Conservation (phyloP, 2,888 invertebrate genomes). For the Rutpela maculata region DNA sequence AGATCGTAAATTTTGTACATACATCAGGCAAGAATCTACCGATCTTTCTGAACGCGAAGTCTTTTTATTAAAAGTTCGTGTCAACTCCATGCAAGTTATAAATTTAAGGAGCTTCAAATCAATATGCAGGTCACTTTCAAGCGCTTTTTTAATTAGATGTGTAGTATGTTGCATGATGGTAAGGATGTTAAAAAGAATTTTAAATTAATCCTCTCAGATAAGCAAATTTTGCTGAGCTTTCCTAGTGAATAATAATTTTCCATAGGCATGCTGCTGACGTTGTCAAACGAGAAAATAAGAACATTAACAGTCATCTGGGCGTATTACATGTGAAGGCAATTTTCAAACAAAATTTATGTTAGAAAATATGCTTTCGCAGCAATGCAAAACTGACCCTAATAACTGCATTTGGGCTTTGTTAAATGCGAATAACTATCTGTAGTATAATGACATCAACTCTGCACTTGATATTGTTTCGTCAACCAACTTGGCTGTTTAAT, state of each 20-base stretch:
- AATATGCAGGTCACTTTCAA: neutral
- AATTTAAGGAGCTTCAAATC: neutral
- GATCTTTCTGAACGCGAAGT: neutral
- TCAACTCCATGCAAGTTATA: neutral
- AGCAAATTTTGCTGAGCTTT: neutral
- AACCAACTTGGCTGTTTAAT: too few relatives aligned
- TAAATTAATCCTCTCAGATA: neutral
- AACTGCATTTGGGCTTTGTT: too few relatives aligned
- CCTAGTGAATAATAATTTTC: neutral
- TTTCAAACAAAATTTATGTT: too few relatives aligned
- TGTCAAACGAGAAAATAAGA: neutral
- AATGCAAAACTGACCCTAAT: too few relatives aligned
- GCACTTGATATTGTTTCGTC: too few relatives aligned
- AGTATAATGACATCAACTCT: too few relatives aligned
- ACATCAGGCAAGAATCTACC: neutral
- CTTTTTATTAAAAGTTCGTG: neutral
- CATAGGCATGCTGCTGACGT: neutral
- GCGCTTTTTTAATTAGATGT: neutral
- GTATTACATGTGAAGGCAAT: too few relatives aligned
- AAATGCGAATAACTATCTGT: too few relatives aligned
- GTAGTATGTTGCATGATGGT: neutral
- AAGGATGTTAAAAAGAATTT: neutral
- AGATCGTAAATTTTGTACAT: too few relatives aligned
- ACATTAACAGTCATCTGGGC: neutral
- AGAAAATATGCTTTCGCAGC: too few relatives aligned